These are phyloP conservation scores for Sus scrofa DNA, from an alignment of 2,113 vertebrate genomes.

Conservation along the genomic window DNA sequence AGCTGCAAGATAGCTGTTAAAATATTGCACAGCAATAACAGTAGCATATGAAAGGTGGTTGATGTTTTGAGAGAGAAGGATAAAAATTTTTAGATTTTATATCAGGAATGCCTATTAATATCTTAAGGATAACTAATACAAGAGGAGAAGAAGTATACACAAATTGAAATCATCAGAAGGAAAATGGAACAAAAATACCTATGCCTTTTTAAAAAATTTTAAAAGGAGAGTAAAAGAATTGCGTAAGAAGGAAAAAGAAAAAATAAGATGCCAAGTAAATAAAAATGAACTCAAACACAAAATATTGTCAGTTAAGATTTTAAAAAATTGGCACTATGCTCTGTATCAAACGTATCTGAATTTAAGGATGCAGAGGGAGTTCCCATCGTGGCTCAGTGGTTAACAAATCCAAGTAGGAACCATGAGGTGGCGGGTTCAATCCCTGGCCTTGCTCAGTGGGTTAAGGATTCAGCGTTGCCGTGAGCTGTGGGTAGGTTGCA, in stretches of 20 bases:
- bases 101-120: background rate
- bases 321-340: background rate
- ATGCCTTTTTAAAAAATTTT: background rate
- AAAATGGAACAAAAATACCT: background rate
- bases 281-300: background rate
- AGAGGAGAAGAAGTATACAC: background rate
- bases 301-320: background rate
- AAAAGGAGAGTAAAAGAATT: background rate
- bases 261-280: background rate
- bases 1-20: background rate
- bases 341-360: background rate
- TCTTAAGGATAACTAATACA: background rate
- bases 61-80: background rate
- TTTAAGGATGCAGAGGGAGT: background rate
- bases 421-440: no score
- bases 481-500: no score
- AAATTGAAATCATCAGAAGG: background rate
- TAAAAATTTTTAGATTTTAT: background rate
- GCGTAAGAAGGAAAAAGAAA: background rate
- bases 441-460: no score
- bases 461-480: no score
- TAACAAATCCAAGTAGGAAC: no score
- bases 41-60: background rate
- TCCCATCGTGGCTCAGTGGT: no score
- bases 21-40: background rate